A percentile compares a stretch with the other conserved stretches of the same genome.
These are phyloP conservation scores for Coremacera marginata DNA, from an alignment of 2,888 invertebrate genomes.

Conservation along the genomic window DNA sequence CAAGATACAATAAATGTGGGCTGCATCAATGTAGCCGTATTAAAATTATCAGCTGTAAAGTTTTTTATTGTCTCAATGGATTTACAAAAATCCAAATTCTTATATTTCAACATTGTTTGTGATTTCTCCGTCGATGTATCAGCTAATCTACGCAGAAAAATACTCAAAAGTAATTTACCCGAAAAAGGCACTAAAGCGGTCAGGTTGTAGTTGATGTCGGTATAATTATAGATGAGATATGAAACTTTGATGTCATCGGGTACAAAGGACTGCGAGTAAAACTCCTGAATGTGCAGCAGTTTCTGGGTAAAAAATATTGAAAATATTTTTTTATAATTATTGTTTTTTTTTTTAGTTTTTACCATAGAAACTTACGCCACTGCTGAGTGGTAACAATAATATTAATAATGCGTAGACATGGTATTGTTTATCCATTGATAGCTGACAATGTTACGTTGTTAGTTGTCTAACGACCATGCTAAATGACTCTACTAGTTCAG, in stretches of 20 bases:
- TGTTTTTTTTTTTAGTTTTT: background rate
- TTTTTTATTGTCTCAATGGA: conserved; percentile 56
- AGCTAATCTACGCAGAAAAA: conserved; percentile 53
- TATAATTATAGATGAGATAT: conserved; percentile 45
- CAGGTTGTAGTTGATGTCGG: conserved; percentile 53
- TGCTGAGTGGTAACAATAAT: background rate
- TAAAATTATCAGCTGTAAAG: conserved; percentile 45
- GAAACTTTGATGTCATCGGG: conserved; percentile 53
- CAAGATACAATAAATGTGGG: conserved; percentile 57
- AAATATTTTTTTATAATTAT: background rate
- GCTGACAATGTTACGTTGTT: background rate
- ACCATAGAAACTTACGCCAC: background rate
- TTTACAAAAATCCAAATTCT: conserved; percentile 58
- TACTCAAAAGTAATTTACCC: conserved; percentile 56
- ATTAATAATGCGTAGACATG: background rate
- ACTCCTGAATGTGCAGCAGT: conserved; percentile 50
- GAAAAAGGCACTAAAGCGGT: conserved; percentile 54
- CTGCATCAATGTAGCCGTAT: conserved; percentile 47
- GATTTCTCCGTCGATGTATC: conserved; percentile 37
- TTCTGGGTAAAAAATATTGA: conserved; percentile 10
- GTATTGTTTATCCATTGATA: background rate
- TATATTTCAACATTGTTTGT: conserved; percentile 49
- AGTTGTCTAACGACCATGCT: background rate
- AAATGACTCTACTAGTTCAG: background rate
- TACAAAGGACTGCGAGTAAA: conserved; percentile 58